phyloP scores from a whole-genome alignment of 2,888 invertebrate genomes.

The Stenchaetothrips biformis region DNA sequence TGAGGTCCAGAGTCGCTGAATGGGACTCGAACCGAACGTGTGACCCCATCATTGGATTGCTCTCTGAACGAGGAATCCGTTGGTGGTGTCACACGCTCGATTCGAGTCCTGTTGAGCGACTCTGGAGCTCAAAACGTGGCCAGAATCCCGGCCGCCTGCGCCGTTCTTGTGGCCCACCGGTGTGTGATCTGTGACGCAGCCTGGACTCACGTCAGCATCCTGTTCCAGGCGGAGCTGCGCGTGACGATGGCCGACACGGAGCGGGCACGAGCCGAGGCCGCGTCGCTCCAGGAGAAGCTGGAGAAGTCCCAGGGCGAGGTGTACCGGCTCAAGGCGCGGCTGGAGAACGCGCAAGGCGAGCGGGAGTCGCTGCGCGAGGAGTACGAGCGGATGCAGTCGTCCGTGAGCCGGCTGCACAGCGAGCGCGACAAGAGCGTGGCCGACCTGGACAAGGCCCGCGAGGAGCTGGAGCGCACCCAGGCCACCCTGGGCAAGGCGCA shows the following conservation, averaged over 20 bases:
- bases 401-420: constrained; percentile 77
- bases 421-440: constrained; percentile 82
- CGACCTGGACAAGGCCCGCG: constrained; percentile 79
- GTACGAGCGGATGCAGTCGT: constrained; percentile 78
- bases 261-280: constrained; percentile 74
- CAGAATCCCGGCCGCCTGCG: too few relatives aligned
- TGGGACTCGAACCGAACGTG: too few relatives aligned
- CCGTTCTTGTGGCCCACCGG: too few relatives aligned
- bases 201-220: too few relatives aligned
- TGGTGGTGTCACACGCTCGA: too few relatives aligned
- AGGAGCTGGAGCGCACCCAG: constrained; percentile 83
- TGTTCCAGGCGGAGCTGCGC: constrained; percentile 72
- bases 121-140: too few relatives aligned
- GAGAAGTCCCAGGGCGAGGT: constrained; percentile 94
- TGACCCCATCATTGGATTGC: too few relatives aligned
- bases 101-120: too few relatives aligned
- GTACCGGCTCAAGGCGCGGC: constrained; percentile 85
- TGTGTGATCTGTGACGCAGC: too few relatives aligned
- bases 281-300: constrained; percentile 82
- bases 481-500: constrained; percentile 87
- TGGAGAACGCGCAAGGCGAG: constrained; percentile 92
- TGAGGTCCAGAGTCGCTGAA: too few relatives aligned
- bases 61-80: too few relatives aligned
- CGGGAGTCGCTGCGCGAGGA: constrained; percentile 90
- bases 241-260: constrained; percentile 90